These are phyloP conservation scores for Characodon lateralis DNA, from an alignment of 2,797 vertebrate species.

Conservation along the genomic window DNA sequence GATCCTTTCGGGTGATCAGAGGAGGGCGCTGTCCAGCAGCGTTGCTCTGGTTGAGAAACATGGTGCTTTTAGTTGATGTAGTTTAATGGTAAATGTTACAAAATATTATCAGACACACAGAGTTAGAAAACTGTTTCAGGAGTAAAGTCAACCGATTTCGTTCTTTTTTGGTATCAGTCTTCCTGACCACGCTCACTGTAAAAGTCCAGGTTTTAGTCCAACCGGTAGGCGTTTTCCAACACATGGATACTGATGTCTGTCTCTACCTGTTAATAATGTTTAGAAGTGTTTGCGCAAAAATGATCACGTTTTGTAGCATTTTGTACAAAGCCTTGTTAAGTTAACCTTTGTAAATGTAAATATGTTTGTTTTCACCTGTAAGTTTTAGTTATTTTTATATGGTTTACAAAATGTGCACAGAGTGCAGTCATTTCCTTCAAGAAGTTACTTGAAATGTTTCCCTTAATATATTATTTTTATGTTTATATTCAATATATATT, in stretches of 20 bases:
- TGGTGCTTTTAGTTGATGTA: slow-evolving; percentile 52
- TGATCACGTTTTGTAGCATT: slow-evolving; percentile 83
- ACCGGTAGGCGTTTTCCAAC: not conserved
- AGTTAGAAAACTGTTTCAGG: slow-evolving; percentile 1
- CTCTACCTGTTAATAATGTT: slow-evolving; percentile 63
- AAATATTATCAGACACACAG: not conserved
- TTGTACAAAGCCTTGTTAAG: slow-evolving; percentile 88
- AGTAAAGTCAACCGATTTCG: slow-evolving; percentile 8
- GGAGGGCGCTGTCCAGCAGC: slow-evolving; percentile 13
- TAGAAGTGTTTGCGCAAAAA: slow-evolving; percentile 57
- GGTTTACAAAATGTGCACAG: slow-evolving; percentile 83
- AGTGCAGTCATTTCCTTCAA: slow-evolving; percentile 81
- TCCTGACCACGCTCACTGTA: slow-evolving; percentile 62
- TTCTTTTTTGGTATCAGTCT: slow-evolving; percentile 46
- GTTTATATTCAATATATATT: slow-evolving; percentile 81
- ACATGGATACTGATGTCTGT: slow-evolving; percentile 31
- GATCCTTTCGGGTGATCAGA: slow-evolving; percentile 28
- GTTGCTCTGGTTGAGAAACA: slow-evolving; percentile 30
- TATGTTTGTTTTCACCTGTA: slow-evolving; percentile 72
- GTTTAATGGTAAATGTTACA: not conserved
- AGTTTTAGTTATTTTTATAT: slow-evolving; percentile 68
- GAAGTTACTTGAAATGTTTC: slow-evolving; percentile 85
- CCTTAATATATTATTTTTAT: slow-evolving; percentile 75
- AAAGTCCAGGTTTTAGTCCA: slow-evolving; percentile 3
- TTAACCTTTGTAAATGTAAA: slow-evolving; percentile 87